Base-by-base conservation (phyloP, 2,113 vertebrate species). In the Anas platyrhynchos region DNA sequence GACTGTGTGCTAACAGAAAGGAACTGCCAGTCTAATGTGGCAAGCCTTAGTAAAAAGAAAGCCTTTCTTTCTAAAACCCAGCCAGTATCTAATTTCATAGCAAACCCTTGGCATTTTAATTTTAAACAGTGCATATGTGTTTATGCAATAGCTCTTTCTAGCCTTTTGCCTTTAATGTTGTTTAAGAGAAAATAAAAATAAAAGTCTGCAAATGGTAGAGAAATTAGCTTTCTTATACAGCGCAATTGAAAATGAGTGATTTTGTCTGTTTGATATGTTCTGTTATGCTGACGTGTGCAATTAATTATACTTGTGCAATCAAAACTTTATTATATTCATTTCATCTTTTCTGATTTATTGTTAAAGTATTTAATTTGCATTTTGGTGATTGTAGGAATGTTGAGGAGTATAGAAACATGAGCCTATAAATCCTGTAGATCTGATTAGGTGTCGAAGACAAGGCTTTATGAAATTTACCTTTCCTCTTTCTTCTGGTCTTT, bases 1-100 rank as follows among this genome's bases (percentile, higher is more conserved):
- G 76, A 74, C 67, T 86, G 61, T 61, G 20, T 32, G 31, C 44
- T 84, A 82, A 87, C 63, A 84, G 78, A 93, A 95, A 97, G 38
- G 71, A 85, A 93, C 43, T 58, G 69, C 81, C 71, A 73, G 63
- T 95, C 61, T 92, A 91, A 55, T 31, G 20, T 50, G 74, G 66
- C 11, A 83, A 63, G 59, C 44, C 36, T 62, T 79, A 58, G 66
- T 11, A 66, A 2, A 9, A 21, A 9, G 6, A 9, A 21, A 9
- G 6, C 10, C 44, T 83, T 76, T 63, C 38, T 59, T 27, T 73
- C 69, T 91, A 65, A 63, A 11, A 48, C 22, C 46, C 74, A 67
- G 77, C 13, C 63, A 68, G 43, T 61, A 7, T 5, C 31, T 88
- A 83, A 85, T 18, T 88, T 58, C 61, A 34, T 20, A 73, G 74